Evolutionary conservation across 1,140 invertebrate species (phyloP).

Genomic region (Ganaspis sp.): DNA sequence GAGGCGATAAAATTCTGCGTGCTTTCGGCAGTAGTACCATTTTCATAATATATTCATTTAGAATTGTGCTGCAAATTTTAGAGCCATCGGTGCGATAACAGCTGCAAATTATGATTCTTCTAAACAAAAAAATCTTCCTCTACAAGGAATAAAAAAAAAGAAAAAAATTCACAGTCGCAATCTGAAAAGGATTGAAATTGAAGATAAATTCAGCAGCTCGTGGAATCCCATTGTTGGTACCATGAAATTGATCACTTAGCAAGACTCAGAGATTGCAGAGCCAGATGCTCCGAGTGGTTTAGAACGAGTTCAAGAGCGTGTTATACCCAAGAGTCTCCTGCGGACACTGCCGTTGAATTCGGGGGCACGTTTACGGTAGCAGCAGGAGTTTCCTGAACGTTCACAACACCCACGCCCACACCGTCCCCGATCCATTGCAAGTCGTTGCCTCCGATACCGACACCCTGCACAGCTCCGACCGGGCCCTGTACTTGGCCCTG

Average conservation of each 20-base stretch:
- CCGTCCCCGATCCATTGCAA: constrained; percentile 70
- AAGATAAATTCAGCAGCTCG: too few species aligned
- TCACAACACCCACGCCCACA: constrained; percentile 15
- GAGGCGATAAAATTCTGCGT: not conserved
- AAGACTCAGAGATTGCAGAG: constrained; percentile 34
- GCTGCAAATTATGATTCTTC: constrained; percentile 54
- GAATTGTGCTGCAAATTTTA: constrained; percentile 68
- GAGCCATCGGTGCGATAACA: constrained; percentile 67
- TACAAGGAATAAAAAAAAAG: not conserved
- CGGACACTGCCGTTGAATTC: constrained; percentile 72
- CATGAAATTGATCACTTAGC: not conserved
- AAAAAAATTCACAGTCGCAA: not conserved
- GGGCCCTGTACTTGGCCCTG: constrained; percentile 63
- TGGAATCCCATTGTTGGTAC: not conserved
- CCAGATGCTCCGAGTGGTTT: not conserved
- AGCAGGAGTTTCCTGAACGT: constrained; percentile 63
- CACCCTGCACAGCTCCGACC: constrained; percentile 53
- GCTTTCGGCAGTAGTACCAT: not conserved
- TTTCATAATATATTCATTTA: constrained; percentile 58
- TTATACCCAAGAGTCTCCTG: constrained; percentile 80
- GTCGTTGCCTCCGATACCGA: constrained; percentile 54
- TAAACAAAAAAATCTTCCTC: not conserved
- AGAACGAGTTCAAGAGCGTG: constrained; percentile 36
- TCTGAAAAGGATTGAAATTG: too few species aligned
- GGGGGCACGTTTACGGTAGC: constrained; percentile 70